Conservation (phyloP, 2,113 vertebrate genomes). For the Chloroceryle aenea region DNA sequence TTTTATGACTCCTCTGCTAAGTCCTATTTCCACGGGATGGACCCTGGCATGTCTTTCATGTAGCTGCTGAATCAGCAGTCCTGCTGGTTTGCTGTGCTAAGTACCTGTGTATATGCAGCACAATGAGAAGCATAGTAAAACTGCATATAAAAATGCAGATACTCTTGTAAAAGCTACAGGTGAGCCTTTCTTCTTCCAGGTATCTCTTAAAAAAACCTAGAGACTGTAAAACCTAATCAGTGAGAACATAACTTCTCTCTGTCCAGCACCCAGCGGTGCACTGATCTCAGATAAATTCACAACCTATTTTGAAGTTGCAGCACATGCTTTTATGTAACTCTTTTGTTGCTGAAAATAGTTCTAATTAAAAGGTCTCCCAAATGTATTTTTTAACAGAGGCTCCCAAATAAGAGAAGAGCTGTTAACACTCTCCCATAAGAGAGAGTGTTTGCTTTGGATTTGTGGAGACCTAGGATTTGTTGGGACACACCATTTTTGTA, state of each 20-base stretch:
- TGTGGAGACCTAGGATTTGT: neutral
- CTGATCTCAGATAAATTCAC: neutral
- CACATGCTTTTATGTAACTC: rapidly evolving
- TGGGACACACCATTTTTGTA: neutral
- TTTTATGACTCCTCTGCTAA: neutral
- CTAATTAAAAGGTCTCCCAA: neutral
- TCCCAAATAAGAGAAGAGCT: neutral
- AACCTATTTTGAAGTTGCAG: neutral
- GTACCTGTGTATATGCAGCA: neutral
- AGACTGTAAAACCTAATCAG: neutral
- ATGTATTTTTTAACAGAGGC: neutral
- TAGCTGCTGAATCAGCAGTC: neutral
- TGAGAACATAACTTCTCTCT: neutral
- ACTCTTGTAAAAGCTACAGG: neutral
- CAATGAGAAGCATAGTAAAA: neutral
- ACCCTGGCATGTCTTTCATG: neutral
- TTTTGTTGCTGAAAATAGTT: neutral
- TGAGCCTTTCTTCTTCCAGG: neutral
- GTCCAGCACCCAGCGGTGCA: neutral
- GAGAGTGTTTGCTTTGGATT: neutral
- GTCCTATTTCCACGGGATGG: neutral
- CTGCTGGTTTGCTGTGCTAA: neutral
- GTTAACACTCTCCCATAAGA: neutral
- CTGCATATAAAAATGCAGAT: neutral
- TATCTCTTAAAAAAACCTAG: neutral